Percentiles rank a stretch among this genome's conserved stretches.
Evolutionary conservation across 2,113 vertebrate genomes (phyloP).

Genomic region (Oryzias celebensis): DNA sequence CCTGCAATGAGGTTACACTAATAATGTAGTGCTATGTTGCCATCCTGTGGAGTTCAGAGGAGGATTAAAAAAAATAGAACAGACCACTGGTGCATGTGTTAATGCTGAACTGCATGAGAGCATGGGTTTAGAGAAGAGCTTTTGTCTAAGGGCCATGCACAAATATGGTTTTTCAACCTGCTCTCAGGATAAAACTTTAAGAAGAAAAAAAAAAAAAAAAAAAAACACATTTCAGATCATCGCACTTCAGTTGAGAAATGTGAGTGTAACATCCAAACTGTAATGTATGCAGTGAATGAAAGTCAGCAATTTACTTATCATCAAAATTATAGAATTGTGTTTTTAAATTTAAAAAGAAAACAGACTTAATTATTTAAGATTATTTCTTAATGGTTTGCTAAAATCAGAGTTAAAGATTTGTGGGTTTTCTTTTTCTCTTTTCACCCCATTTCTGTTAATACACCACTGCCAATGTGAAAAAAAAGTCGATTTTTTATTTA

Average conservation of each 20-base stretch:
- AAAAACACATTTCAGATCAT: not conserved
- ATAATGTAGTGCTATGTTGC: slow-evolving; percentile 53
- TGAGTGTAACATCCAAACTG: too few relatives aligned
- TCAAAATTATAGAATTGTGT: too few relatives aligned
- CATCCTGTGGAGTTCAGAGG: slow-evolving; percentile 63
- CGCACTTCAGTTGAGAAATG: too few relatives aligned
- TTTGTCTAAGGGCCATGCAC: slow-evolving; percentile 1
- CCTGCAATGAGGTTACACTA: slow-evolving; percentile 37
- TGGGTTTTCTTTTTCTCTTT: not conserved
- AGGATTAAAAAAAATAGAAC: slow-evolving; percentile 4
- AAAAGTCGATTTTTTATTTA: not conserved
- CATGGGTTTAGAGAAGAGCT: not conserved
- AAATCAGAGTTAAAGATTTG: not conserved
- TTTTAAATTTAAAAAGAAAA: too few relatives aligned
- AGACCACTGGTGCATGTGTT: slow-evolving; percentile 10
- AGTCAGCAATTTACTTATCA: too few relatives aligned
- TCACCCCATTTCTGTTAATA: not conserved
- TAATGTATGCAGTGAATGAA: too few relatives aligned
- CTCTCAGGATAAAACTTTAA: not conserved
- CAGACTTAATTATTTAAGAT: not conserved
- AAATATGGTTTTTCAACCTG: not conserved
- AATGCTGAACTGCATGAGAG: slow-evolving; percentile 16
- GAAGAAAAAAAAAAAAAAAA: not conserved
- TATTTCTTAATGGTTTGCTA: not conserved
- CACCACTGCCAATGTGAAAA: not conserved